Conservation (phyloP, 2,888 invertebrate species). For the Cataglyphis albicans region DNA sequence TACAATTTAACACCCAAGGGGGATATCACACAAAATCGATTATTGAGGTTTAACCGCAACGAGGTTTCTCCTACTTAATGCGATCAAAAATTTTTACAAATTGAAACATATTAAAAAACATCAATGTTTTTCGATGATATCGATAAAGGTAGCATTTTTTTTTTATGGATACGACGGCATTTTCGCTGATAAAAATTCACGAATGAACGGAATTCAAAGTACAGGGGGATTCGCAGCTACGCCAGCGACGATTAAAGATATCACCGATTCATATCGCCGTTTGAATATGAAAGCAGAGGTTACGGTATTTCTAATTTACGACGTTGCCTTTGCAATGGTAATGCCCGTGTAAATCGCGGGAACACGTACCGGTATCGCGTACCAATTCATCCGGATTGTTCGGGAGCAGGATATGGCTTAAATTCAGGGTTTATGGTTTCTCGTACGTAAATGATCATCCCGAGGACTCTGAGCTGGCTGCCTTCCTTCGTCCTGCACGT, state of each 20-base stretch:
- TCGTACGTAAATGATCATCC: constrained; percentile 68
- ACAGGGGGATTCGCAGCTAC: constrained; percentile 53
- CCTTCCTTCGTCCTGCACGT: constrained; percentile 46
- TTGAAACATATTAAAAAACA: not conserved
- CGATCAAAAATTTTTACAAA: constrained; percentile 8
- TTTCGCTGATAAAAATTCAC: constrained; percentile 25
- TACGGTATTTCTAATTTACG: constrained; percentile 77
- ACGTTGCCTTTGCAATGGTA: constrained; percentile 77
- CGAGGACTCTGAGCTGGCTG: constrained; percentile 42
- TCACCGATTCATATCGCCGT: constrained; percentile 76
- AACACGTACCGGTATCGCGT: constrained; percentile 72
- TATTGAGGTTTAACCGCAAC: constrained; percentile 20
- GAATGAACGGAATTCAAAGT: constrained; percentile 18
- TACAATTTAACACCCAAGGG: constrained; percentile 42
- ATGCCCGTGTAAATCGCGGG: constrained; percentile 74
- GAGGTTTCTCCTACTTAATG: constrained; percentile 19
- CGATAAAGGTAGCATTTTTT: not conserved
- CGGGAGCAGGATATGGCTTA: constrained; percentile 63
- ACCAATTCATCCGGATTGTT: constrained; percentile 73
- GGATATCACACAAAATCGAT: constrained; percentile 41
- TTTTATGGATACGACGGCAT: not conserved
- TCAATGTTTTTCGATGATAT: not conserved
- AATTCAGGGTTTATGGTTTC: constrained; percentile 74
- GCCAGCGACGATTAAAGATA: constrained; percentile 75
- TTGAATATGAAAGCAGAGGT: constrained; percentile 72